Evolutionary conservation across 2,113 vertebrate species (phyloP).

Genomic region (Aphyosemion australe): DNA sequence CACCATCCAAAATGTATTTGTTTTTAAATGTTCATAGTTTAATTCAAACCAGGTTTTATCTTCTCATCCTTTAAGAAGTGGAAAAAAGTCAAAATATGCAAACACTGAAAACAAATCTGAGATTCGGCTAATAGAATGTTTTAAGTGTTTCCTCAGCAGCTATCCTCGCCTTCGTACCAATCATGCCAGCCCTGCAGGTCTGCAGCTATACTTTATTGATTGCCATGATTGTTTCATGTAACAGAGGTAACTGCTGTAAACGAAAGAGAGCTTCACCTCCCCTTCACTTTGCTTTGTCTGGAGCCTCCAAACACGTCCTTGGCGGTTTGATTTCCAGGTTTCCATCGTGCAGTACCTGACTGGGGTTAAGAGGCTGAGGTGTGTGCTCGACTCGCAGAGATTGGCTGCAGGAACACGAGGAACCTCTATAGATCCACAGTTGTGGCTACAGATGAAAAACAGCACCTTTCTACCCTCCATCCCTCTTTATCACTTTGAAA

Average conservation of each 20-base stretch:
- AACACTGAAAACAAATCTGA: not conserved
- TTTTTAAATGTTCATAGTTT: no score
- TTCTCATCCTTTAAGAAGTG: not conserved
- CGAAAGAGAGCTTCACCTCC: constrained; percentile 18
- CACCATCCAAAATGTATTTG: not conserved
- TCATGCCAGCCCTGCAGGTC: constrained; percentile 31
- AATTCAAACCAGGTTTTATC: no score
- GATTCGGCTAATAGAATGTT: constrained; percentile 2
- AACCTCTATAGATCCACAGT: constrained; percentile 29
- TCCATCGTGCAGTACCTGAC: not conserved
- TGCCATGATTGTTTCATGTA: constrained; percentile 25
- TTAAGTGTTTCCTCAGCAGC: constrained; percentile 11
- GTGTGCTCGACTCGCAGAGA: constrained; percentile 6
- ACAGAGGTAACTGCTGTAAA: constrained; percentile 19
- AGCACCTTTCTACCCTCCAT: constrained; percentile 29
- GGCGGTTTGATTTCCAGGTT: constrained; percentile 28
- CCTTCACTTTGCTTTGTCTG: constrained; percentile 31
- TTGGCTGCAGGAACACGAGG: constrained; percentile 15
- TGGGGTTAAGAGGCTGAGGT: constrained; percentile 31
- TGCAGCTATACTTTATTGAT: constrained; percentile 38
- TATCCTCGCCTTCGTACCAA: constrained; percentile 36
- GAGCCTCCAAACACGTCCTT: constrained; percentile 19
- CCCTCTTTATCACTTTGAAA: constrained; percentile 57
- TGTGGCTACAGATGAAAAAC: constrained; percentile 36
- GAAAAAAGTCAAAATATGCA: not conserved